A percentile compares a stretch with the other conserved stretches of the same genome.
These are phyloP conservation scores for Kryptolebias marmoratus DNA, from an alignment of 2,113 vertebrate species.

Conservation along the genomic window DNA sequence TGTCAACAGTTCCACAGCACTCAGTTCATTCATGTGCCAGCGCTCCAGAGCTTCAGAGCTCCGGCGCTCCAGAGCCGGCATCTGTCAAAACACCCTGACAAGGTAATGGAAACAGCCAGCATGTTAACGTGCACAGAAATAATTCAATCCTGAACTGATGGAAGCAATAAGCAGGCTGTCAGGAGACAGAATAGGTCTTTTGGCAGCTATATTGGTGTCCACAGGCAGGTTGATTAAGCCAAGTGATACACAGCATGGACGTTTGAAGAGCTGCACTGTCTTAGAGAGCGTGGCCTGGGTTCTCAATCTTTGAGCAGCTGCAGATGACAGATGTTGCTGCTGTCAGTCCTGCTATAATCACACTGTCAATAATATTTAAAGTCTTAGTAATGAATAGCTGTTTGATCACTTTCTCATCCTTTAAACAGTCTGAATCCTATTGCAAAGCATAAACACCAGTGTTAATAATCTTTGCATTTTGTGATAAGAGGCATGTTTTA, in stretches of 20 bases:
- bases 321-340: conserved; percentile 33
- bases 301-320: conserved; percentile 26
- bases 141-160: conserved; percentile 29
- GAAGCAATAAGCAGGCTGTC: conserved; percentile 28
- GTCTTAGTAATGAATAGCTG: not conserved
- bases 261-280: not conserved
- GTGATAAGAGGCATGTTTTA: no score
- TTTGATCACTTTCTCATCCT: not conserved
- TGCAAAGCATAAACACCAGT: no score
- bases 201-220: conserved; percentile 9
- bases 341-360: conserved; percentile 4
- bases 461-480: no score
- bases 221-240: not conserved
- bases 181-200: conserved; percentile 3
- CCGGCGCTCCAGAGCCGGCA: conserved; percentile 13
- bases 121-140: conserved; percentile 33
- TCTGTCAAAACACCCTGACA: conserved; percentile 49
- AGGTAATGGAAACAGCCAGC: conserved; percentile 32
- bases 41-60: not conserved
- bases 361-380: not conserved
- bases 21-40: conserved; percentile 23
- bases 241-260: not conserved
- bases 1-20: conserved; percentile 44
- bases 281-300: conserved; percentile 11
- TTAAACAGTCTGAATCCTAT: not conserved